Base-by-base conservation (phyloP, 1,140 invertebrate genomes). In the Drosophila carrolli region DNA sequence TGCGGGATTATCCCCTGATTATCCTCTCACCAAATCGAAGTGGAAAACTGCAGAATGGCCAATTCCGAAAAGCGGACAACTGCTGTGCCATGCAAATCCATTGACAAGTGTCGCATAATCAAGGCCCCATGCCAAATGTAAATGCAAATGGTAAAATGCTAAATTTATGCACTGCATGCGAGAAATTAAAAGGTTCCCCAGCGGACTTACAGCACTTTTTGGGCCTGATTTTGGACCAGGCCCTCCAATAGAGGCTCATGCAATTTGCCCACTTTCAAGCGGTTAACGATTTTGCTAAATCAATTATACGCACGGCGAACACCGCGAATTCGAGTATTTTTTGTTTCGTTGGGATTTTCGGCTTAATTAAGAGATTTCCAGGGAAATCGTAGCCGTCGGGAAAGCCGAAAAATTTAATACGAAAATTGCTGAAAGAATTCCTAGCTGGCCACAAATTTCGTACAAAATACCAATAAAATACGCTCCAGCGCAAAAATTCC, bases 381-480 rank as follows among this genome's bases (percentile, higher is more conserved):
- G 46, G 55, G 43, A 53, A 43, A 46, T 43, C 9, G 23, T 41
- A 27, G 56, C 23, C n/a, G 16, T 23, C n/a, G 50, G 43, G 38
- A 11, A 51, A 51, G 35, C 43, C 23, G 37, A 65, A 67, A 53
- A 75, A 75, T 78, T 61, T 81, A 81, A 81, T 76, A 72, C 27
- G 59, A 65, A 81, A 81, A 81, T 81, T 67, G 38, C 38, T 62
- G 48, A 38, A 58, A 40, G 41, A 72, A 72, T 88, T 73, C 83
- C 81, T 82, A 72, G 77, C 65, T 48, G 53, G 67, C 81, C 81
- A 85, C 77, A 88, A 88, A 86, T 82, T 79, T 82, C 51, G 38
- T 71, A 63, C 71, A 66, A 86, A 86, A 86, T 86, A 84, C 83
- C 83, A 86, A 86, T 86, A 86, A 86, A 86, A 83, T 86, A 88